phyloP scores from a whole-genome alignment of 2,888 invertebrate genomes.

The Drosophila macrospina region DNA sequence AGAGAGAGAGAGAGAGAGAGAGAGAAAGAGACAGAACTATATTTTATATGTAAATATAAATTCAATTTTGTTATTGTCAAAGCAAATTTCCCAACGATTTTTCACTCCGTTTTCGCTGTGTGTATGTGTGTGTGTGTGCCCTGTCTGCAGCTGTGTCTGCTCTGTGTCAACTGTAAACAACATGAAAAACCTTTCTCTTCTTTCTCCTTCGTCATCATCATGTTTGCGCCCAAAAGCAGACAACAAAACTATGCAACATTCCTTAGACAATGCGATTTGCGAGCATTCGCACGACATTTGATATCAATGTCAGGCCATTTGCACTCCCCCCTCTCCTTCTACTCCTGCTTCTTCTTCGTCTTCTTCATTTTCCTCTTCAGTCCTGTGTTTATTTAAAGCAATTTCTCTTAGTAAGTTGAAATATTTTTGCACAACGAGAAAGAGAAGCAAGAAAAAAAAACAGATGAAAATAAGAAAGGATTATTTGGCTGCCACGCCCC shows the following conservation, averaged over 20 bases:
- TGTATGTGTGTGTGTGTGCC: constrained; percentile 35
- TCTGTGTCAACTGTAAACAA: constrained; percentile 79
- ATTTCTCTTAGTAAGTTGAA: constrained; percentile 50
- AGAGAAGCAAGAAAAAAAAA: constrained; percentile 1
- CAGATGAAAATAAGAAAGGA: constrained; percentile 56
- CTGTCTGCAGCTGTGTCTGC: constrained; percentile 77
- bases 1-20: background rate
- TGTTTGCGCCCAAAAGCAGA: constrained; percentile 58
- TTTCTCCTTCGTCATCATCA: constrained; percentile 26
- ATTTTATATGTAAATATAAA: constrained; percentile 36
- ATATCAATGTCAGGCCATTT: constrained; percentile 80
- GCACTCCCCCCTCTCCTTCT: constrained; percentile 1
- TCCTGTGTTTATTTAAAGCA: constrained; percentile 62
- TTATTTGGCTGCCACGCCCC: constrained; percentile 66
- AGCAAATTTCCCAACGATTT: constrained; percentile 52
- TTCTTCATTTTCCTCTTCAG: constrained; percentile 7
- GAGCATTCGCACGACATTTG: constrained; percentile 70
- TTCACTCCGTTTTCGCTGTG: constrained; percentile 37
- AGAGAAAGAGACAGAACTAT: background rate
- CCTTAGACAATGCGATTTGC: constrained; percentile 59
- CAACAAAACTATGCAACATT: constrained; percentile 59
- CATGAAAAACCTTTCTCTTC: constrained; percentile 52
- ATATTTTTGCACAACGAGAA: constrained; percentile 44
- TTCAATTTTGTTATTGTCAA: constrained; percentile 57
- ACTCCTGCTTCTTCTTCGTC: background rate